These are phyloP conservation scores for Brachynemurus nebulosus DNA, from an alignment of 2,888 invertebrate genomes.

Conservation along the genomic window DNA sequence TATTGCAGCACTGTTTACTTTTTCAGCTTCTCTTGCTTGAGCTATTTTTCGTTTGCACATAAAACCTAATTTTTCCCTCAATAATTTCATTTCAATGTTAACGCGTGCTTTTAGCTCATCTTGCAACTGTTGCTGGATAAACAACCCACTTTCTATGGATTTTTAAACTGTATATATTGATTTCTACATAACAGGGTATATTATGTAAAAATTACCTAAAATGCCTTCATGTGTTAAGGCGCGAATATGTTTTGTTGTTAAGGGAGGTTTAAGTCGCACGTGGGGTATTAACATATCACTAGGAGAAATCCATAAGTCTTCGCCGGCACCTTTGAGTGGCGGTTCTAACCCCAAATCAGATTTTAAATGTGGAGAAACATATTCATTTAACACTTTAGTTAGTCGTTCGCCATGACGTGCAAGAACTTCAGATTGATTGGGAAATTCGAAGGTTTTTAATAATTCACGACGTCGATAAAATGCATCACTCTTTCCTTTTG, in stretches of 20 bases:
- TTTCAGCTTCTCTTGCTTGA: slow-evolving; percentile 17
- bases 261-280: slow-evolving; percentile 29
- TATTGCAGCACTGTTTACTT: slow-evolving; percentile 6
- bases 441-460: not conserved
- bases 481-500: slow-evolving; percentile 6
- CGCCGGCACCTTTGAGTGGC: slow-evolving; percentile 27
- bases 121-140: slow-evolving; percentile 23
- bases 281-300: slow-evolving; percentile 31
- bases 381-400: slow-evolving; percentile 25
- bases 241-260: slow-evolving; percentile 28
- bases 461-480: slow-evolving; percentile 8
- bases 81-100: slow-evolving; percentile 23
- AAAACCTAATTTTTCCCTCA: slow-evolving; percentile 20
- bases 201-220: slow-evolving; percentile 26
- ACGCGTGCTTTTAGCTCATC: slow-evolving; percentile 25
- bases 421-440: slow-evolving; percentile 6
- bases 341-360: slow-evolving; percentile 25
- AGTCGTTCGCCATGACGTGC: slow-evolving; percentile 1
- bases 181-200: no score
- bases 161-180: no score
- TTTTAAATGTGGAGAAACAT: slow-evolving; percentile 24
- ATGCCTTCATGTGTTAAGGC: slow-evolving; percentile 32
- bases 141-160: not conserved
- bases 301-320: slow-evolving; percentile 31
- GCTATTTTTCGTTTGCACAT: slow-evolving; percentile 18